Evolutionary conservation across 2,888 invertebrate species (phyloP).

Genomic region (Ditula angustiorana): DNA sequence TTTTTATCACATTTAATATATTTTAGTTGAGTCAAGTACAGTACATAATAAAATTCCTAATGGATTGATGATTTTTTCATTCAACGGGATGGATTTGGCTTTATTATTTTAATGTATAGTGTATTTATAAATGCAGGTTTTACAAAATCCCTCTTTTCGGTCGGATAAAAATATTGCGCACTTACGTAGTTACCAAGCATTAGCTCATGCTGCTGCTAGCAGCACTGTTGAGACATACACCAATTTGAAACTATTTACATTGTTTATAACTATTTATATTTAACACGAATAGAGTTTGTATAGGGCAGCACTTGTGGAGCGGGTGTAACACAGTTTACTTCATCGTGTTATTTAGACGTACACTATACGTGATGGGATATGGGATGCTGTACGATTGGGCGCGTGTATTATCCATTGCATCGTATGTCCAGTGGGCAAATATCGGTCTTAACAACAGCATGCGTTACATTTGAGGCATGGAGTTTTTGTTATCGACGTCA

Average conservation of each 20-base stretch:
- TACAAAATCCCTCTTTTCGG: neutral
- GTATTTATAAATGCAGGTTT: neutral
- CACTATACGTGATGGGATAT: neutral
- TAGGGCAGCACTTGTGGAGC: slow-evolving; percentile 38
- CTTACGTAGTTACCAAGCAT: neutral
- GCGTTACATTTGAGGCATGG: too few relatives aligned
- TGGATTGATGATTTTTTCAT: neutral
- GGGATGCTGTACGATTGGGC: neutral
- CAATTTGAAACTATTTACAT: slow-evolving; percentile 34
- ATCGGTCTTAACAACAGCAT: too few relatives aligned
- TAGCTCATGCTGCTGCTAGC: neutral
- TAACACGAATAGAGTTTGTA: slow-evolving; percentile 32
- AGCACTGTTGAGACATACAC: slow-evolving; percentile 22
- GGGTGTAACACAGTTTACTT: slow-evolving; percentile 29
- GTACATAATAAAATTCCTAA: neutral
- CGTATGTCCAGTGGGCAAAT: too few relatives aligned
- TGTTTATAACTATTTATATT: slow-evolving; percentile 14
- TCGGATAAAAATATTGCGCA: neutral
- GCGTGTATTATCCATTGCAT: slow-evolving; percentile 1
- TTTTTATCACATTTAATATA: neutral
- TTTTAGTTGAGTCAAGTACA: neutral
- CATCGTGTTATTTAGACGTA: slow-evolving; percentile 1
- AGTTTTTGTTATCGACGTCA: too few relatives aligned
- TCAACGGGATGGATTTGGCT: neutral
- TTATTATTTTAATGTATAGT: neutral